Percentiles rank a stretch among this genome's conserved stretches.
Evolutionary conservation across 2,888 invertebrate genomes (phyloP).

Genomic region (Lordiphosa fenestrarum): DNA sequence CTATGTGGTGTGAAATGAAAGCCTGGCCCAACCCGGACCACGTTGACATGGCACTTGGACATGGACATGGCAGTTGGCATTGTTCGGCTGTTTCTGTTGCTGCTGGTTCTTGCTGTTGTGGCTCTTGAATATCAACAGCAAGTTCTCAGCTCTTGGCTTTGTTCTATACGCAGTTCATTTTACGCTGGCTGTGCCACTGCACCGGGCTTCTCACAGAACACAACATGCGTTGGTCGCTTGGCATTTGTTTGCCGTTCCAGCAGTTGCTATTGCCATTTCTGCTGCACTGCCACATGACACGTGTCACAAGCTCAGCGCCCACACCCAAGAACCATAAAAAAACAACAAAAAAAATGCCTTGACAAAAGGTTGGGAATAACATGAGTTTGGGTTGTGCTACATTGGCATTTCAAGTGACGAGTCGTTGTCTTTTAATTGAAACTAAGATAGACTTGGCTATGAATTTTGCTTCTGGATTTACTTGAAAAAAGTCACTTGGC

Average conservation of each 20-base stretch:
- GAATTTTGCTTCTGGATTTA: too few species aligned
- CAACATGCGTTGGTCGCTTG: slow-evolving; percentile 42
- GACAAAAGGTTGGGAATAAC: slow-evolving; percentile 8
- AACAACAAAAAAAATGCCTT: slow-evolving; percentile 13
- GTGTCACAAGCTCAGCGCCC: slow-evolving; percentile 49
- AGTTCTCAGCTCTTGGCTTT: slow-evolving; percentile 22
- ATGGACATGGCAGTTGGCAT: slow-evolving; percentile 38
- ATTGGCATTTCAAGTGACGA: background rate
- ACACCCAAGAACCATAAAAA: slow-evolving; percentile 12
- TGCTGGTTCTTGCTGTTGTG: slow-evolving; percentile 27
- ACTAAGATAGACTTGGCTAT: too few species aligned
- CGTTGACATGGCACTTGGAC: slow-evolving; percentile 70
- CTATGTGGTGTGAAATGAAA: slow-evolving; percentile 71
- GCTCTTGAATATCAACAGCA: slow-evolving; percentile 31
- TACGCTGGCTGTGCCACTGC: slow-evolving; percentile 21
- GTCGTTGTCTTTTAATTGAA: background rate
- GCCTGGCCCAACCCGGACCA: slow-evolving; percentile 39
- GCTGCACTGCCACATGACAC: slow-evolving; percentile 62
- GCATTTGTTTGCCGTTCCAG: slow-evolving; percentile 35
- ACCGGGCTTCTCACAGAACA: slow-evolving; percentile 21
- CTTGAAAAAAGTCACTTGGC: too few species aligned
- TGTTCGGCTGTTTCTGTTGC: slow-evolving; percentile 16
- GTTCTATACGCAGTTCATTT: slow-evolving; percentile 56
- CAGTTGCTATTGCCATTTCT: slow-evolving; percentile 12
- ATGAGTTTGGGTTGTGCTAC: too few species aligned